Conservation (phyloP, 2,797 vertebrate species). For the Babyrousa celebensis region DNA sequence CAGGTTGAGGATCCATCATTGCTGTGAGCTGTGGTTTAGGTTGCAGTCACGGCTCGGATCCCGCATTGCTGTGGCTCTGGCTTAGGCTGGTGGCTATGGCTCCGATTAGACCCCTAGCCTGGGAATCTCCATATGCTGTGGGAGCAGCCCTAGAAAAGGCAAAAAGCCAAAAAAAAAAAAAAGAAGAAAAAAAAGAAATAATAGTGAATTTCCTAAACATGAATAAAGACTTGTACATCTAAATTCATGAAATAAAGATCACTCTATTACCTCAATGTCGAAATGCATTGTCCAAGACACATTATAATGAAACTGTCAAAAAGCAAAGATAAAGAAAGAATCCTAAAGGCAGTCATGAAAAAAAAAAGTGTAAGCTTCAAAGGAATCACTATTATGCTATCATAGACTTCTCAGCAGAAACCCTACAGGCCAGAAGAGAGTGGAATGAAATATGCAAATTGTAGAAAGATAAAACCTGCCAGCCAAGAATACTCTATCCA, state of each 20-base stretch:
- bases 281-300: not conserved
- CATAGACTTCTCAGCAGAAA: not conserved
- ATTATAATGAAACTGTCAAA: not conserved
- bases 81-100: too few relatives aligned
- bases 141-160: too few relatives aligned
- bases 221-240: not conserved
- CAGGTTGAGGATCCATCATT: too few relatives aligned
- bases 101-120: too few relatives aligned
- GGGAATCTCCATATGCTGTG: too few relatives aligned
- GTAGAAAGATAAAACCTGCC: not conserved
- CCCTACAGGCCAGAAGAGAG: not conserved
- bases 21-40: too few relatives aligned
- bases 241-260: not conserved
- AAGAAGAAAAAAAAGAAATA: not conserved
- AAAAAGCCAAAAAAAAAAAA: too few relatives aligned
- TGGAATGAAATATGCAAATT: not conserved
- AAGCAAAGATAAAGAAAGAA: not conserved
- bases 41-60: too few relatives aligned
- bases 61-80: too few relatives aligned
- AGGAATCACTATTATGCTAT: not conserved
- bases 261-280: not conserved
- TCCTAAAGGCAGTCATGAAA: not conserved
- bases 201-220: not conserved
- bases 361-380: not conserved
- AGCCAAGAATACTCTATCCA: not conserved